Conservation (phyloP, 2,888 invertebrate species). For the Agapostemon virescens region DNA sequence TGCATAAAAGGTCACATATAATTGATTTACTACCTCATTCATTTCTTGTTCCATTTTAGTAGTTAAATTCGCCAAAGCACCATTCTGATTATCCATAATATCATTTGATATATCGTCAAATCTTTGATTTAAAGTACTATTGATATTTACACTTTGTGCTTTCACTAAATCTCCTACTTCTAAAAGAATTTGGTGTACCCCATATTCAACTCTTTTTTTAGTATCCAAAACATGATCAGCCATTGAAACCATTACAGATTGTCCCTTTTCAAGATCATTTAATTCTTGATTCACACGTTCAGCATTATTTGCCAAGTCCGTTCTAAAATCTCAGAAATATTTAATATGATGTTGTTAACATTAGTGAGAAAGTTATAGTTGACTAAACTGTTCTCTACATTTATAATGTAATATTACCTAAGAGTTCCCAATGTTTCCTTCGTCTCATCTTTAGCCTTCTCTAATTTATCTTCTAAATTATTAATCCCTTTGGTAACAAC, state of each 20-base stretch:
- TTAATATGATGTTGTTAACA: not conserved
- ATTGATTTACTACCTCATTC: constrained; percentile 83
- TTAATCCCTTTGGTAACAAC: constrained; percentile 78
- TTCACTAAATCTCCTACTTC: constrained; percentile 88
- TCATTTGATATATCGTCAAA: constrained; percentile 87
- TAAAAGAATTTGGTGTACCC: constrained; percentile 89
- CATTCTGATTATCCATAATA: constrained; percentile 87
- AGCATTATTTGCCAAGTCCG: constrained; percentile 72
- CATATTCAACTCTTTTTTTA: constrained; percentile 91
- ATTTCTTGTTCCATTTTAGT: constrained; percentile 90
- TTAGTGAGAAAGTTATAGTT: constrained; percentile 9
- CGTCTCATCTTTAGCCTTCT: constrained; percentile 82
- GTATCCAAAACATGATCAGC: constrained; percentile 92
- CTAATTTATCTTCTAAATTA: constrained; percentile 82
- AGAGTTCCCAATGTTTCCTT: constrained; percentile 84
- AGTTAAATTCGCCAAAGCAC: constrained; percentile 87
- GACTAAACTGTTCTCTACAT: not conserved
- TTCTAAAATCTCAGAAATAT: constrained; percentile 58
- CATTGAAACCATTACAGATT: constrained; percentile 89
- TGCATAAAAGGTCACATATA: not conserved
- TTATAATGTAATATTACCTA: constrained; percentile 78
- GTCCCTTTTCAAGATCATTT: constrained; percentile 86
- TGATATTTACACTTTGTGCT: constrained; percentile 85
- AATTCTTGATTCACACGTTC: constrained; percentile 74
- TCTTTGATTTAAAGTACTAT: constrained; percentile 85